Conservation (phyloP, 2,113 vertebrate species). For the Crotalus viridis region DNA sequence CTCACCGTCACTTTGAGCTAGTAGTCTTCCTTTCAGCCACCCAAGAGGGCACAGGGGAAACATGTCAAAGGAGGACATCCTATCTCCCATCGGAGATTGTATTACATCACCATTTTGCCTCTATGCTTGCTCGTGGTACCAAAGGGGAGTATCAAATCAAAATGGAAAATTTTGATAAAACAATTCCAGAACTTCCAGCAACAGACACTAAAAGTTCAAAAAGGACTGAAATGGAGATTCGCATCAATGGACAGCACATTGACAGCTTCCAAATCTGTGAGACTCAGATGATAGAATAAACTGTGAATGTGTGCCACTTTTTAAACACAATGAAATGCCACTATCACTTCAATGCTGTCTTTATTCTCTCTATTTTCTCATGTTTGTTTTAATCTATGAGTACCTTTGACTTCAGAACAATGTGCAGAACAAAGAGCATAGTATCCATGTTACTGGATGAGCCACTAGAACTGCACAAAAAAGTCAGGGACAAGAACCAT, state of each 20-base stretch:
- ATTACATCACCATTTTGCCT: slow-evolving; percentile 80
- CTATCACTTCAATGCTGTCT: slow-evolving; percentile 50
- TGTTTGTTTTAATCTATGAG: slow-evolving; percentile 28
- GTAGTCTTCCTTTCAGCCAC: slow-evolving; percentile 90
- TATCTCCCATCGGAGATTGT: slow-evolving; percentile 91
- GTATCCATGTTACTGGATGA: slow-evolving; percentile 16
- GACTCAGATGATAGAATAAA: slow-evolving; percentile 72
- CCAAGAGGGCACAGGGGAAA: slow-evolving; percentile 91
- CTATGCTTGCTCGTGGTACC: slow-evolving; percentile 74
- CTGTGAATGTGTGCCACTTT: slow-evolving; percentile 38
- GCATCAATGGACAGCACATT: slow-evolving; percentile 82
- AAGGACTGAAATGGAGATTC: slow-evolving; percentile 87
- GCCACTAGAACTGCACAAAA: slow-evolving; percentile 30
- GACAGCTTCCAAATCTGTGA: slow-evolving; percentile 79
- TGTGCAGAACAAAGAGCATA: slow-evolving; percentile 26
- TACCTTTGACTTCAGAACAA: slow-evolving; percentile 41
- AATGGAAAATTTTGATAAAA: slow-evolving; percentile 89
- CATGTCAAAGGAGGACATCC: slow-evolving; percentile 92
- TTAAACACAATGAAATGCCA: slow-evolving; percentile 55
- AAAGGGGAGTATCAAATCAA: slow-evolving; percentile 84
- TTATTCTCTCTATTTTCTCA: slow-evolving; percentile 44
- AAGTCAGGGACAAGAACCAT: slow-evolving; percentile 35
- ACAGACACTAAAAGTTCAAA: slow-evolving; percentile 74
- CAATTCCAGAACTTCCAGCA: slow-evolving; percentile 70
- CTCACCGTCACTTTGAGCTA: slow-evolving; percentile 82